Evolutionary conservation across 30 jellyfish, hydroid and myxozoan species (phyloP).

Genomic region (Aurelia sp.): DNA sequence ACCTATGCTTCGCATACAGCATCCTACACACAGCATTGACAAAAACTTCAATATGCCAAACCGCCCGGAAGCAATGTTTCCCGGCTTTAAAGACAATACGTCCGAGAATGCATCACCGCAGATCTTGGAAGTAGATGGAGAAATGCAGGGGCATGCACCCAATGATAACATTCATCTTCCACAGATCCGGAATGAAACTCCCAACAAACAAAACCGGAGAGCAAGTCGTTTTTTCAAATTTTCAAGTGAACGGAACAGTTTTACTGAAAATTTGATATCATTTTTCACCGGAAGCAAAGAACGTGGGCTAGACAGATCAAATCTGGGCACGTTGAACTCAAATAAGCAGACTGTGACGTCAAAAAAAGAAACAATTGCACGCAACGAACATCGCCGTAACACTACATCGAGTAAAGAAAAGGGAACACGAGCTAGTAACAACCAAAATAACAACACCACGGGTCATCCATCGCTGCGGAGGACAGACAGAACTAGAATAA

Average conservation of each 20-base stretch:
- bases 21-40: not conserved
- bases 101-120: conserved; percentile 36
- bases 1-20: not conserved
- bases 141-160: not conserved
- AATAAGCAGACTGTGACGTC: not conserved
- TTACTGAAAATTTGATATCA: conserved; percentile 63
- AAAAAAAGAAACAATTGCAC: not conserved
- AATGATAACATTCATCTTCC: conserved; percentile 54
- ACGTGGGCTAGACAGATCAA: conserved; percentile 22
- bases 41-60: conserved; percentile 23
- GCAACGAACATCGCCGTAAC: not conserved
- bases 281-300: conserved; percentile 63
- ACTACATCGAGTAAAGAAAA: not conserved
- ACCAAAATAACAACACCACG: conserved; percentile 11
- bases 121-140: not conserved
- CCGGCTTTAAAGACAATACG: conserved; percentile 17
- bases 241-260: conserved; percentile 48
- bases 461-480: conserved; percentile 29
- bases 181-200: conserved; percentile 46
- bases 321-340: not conserved
- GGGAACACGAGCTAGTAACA: not conserved
- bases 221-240: conserved; percentile 41
- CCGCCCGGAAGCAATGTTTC: conserved; percentile 20
- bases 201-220: conserved; percentile 37
- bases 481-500: conserved; percentile 21